Evolutionary conservation across 2,888 invertebrate species (phyloP), one percentile per base, ranked within the genome.

Genomic region (Buathra laborator): DNA sequence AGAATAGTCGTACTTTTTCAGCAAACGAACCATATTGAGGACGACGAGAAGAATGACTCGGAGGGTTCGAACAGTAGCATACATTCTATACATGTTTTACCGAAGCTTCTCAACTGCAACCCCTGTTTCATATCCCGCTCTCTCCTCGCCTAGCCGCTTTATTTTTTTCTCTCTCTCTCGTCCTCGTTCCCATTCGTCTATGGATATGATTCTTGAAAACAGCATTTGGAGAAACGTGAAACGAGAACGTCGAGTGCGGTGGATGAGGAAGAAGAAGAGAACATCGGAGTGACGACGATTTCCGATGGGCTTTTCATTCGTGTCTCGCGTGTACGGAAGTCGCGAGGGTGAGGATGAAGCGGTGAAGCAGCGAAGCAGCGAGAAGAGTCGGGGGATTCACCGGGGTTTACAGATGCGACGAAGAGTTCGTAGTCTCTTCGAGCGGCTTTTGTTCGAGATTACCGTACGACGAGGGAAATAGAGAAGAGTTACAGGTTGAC

Each of bases 21-120:
- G 80, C 82, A 79, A 85, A 83, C 76, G 80, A 85, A 85, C 79
- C 75, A 80, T 75, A 83, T 83, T 75, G 77, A 80, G 83, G 74
- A 77, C 76, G 78, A 83, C 74, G 80, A 56, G 46, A 72, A 76
- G 46, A 64, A 66, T 66, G 75, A 43, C 43, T 16, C 64, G 16
- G 75, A 75, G 43, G 51, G 24, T 7, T 66, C 37, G 16, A 32
- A 66, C 48, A 51, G 59, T 24, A 24, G 56, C 14, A 12, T 29
- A 75, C 48, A 37, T 24, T 74, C 74, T 62, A 66, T 51, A n/a
- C 48, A 66, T 66, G 48, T 51, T 64, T 75, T 62, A 29, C 32
- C 32, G 46, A n/a, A 12, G 2, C 12, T 24, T 29, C 9, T 59
- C 44, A 37, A 19, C 12, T 24, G 32, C 32, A 46, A 75, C 32